Evolutionary conservation across 2,797 vertebrate genomes (phyloP).

Genomic region (Cygnus olor): DNA sequence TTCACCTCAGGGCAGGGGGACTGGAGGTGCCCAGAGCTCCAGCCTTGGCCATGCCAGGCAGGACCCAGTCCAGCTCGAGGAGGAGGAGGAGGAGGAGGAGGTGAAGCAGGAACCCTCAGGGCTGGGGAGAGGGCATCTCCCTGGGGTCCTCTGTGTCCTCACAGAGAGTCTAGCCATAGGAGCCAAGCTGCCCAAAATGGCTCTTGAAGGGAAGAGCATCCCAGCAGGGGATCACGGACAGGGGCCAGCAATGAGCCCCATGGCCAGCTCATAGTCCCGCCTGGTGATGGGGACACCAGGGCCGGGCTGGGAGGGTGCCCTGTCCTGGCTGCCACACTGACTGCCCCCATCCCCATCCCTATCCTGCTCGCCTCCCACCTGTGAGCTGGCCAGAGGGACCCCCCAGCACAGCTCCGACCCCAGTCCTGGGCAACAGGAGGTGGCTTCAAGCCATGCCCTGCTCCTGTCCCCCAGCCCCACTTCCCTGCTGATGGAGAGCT

Average conservation of each 20-base stretch:
- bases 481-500: neutral
- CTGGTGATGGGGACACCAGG: neutral
- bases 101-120: neutral
- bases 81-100: neutral
- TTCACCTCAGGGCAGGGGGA: neutral
- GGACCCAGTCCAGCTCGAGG: neutral
- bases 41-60: rapidly evolving
- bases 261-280: neutral
- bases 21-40: neutral
- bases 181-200: neutral
- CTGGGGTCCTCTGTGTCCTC: neutral
- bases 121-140: neutral
- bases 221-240: no score
- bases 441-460: neutral
- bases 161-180: neutral
- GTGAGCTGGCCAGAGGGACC: neutral
- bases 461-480: neutral
- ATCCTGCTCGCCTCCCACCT: neutral
- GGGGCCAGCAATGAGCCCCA: neutral
- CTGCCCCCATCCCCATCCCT: neutral
- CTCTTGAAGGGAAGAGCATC: neutral
- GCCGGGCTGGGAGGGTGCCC: neutral
- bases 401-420: no score
- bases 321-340: neutral
- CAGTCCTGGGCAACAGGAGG: neutral